Evolutionary conservation across 2,888 invertebrate species (phyloP).

Genomic region (Drosophila recens): DNA sequence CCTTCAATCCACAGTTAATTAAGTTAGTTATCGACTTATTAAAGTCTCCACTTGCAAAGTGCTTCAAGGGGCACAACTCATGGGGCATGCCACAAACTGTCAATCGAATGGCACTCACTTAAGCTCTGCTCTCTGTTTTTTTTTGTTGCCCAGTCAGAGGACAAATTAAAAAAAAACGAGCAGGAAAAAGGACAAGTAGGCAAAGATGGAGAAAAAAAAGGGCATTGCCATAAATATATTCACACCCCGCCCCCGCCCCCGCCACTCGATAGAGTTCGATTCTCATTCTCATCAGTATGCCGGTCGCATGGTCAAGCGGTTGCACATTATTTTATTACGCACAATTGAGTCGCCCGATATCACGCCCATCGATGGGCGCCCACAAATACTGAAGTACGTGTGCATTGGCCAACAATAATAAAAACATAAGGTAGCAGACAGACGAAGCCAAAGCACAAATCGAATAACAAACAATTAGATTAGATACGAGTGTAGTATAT

Average conservation of each 20-base stretch:
- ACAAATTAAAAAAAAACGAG: constrained; percentile 9
- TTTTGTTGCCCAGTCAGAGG: neutral
- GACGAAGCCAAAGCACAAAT: constrained; percentile 33
- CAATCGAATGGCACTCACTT: constrained; percentile 31
- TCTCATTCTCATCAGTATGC: constrained; percentile 76
- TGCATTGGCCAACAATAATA: constrained; percentile 30
- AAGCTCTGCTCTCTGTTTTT: constrained; percentile 7
- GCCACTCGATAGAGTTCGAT: constrained; percentile 12
- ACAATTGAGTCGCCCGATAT: constrained; percentile 72
- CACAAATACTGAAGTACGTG: constrained; percentile 38
- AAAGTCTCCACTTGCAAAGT: constrained; percentile 9
- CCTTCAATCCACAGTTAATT: neutral
- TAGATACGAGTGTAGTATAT: constrained; percentile 18
- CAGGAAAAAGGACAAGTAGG: neutral
- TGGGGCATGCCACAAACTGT: constrained; percentile 11
- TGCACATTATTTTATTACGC: constrained; percentile 79
- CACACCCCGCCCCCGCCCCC: constrained; percentile 6
- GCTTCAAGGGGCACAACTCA: constrained; percentile 1
- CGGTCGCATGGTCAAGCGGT: constrained; percentile 68
- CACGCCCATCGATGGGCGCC: constrained; percentile 52
- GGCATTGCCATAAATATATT: constrained; percentile 51
- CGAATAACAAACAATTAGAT: constrained; percentile 52
- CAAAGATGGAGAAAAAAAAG: constrained; percentile 25
- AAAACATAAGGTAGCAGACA: constrained; percentile 5
- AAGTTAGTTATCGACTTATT: constrained; percentile 9